phyloP scores from a whole-genome alignment of 2,113 vertebrate species.

The Oxyura jamaicensis region DNA sequence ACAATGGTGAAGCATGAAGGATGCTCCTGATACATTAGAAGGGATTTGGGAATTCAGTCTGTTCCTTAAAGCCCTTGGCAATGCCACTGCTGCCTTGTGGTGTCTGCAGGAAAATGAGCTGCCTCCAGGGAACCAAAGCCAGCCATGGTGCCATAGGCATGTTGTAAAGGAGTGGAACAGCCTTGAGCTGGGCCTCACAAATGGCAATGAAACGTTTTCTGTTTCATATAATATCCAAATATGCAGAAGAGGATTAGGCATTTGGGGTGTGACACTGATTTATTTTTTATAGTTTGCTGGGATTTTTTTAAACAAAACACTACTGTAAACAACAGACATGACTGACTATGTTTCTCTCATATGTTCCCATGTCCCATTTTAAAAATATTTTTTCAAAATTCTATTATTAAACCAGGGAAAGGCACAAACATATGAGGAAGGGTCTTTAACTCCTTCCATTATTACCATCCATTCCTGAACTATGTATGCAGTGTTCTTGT shows the following conservation, averaged over 20 bases:
- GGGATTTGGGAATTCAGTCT: not conserved
- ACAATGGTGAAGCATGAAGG: not conserved
- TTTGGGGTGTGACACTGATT: not conserved
- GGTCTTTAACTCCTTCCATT: not conserved
- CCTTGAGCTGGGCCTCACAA: not conserved
- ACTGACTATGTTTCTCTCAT: not conserved
- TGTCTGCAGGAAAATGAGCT: not conserved
- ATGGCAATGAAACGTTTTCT: not conserved
- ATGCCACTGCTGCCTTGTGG: not conserved
- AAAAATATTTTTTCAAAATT: not conserved
- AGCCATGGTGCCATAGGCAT: accelerated
- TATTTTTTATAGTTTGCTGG: not conserved
- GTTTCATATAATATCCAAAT: not conserved
- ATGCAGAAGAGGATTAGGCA: not conserved
- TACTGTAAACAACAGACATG: not conserved
- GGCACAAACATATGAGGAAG: not conserved
- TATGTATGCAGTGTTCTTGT: not conserved
- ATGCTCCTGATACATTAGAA: not conserved
- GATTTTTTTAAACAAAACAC: not conserved
- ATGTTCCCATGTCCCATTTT: not conserved
- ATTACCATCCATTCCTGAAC: not conserved
- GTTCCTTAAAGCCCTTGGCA: not conserved
- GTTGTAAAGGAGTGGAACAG: not conserved
- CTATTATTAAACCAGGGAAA: not conserved
- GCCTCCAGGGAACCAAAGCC: not conserved